Evolutionary conservation across 2,113 vertebrate species (phyloP), one percentile per base, ranked within the genome.

Genomic region (Origma solitaria): DNA sequence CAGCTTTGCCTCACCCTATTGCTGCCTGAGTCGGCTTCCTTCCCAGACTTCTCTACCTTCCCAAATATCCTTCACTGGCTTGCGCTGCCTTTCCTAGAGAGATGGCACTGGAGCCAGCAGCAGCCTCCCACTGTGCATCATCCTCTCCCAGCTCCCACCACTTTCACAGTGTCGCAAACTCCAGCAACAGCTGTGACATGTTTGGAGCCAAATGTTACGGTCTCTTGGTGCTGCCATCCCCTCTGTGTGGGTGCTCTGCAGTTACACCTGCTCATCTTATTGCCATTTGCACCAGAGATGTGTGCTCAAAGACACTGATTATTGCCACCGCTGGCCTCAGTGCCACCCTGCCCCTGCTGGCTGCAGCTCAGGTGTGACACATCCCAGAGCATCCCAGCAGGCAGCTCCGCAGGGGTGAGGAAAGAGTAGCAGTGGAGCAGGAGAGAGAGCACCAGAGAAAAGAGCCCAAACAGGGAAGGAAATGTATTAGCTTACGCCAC

Each of bases 401-500:
- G 10, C 58, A 71, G 77, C 23, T 82, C 61, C 3, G 7, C 15
- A 33, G 45, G 22, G 38, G 16, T 0, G 2, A 65, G 60, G 44
- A 45, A 62, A 18, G 28, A 61, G n/a, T 11, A 71, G 40, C 22
- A 69, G 42, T 0, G 0, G 53, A 72, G 20, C 21, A 58, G 57
- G n/a, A 76, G 57, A 33, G 10, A 79, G 23, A 88, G 35, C 77
- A 72, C 11, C 38, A 72, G 24, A 72, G 66, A 79, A 89, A 87
- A 15, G 1, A 77, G 49, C 57, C 30, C 2, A 3, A 68, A 44
- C 4, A 51, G 57, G n/a, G 21, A 79, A 65, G 54, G 18, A 69
- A 87, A 65, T 2, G 1, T 4, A 28, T 54, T n/a, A 15, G 24
- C 28, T 40, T 19, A 53, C 0, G 0, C 37, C 50, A 76, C 45